Base-by-base conservation (phyloP, 2,888 invertebrate species). In the Clepsis dumicolana region DNA sequence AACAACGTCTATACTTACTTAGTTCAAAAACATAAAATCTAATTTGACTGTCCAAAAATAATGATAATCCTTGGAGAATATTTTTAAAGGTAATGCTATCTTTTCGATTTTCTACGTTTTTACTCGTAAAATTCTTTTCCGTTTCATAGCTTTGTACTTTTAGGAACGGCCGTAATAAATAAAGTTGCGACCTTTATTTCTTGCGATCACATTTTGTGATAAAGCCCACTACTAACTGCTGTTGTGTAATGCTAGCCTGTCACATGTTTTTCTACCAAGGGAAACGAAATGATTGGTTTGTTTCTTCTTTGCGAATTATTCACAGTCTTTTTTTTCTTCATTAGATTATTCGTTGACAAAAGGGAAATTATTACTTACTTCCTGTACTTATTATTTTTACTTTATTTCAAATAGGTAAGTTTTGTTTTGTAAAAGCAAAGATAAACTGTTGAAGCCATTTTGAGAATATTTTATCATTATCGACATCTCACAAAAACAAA, bases 171-270 rank as follows among this genome's bases (percentile, higher is more conserved):
- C 35, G 60, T 59, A 68, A 68, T 59, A 68, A 63, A 57, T 68
- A 64, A 66, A 64, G 59, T 52, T 10, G 21, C 59, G 63, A 59
- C 59, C 68, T 68, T 50, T 62, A 59, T 66, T 66, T 50, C 52
- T 57, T 29, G 38, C 29, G 59, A 68, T 59, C 53, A 52, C 59
- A 53, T 68, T 68, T 64, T 52, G 21, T 64, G 63, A 68, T 68
- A 68, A 68, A 53, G 52, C 52, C 56, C 60, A 56, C 61, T 29
- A 62, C 62, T 56, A 66, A 66, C 65, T 65, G 53, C 38, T 54
- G 52, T 41, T 57, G 57, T 38, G 59, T 64, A 68, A 64, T 63
- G 53, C 44, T 52, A 16, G 52, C 52, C 44, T 64, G 64, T 63
- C 52, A 63, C 38, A 59, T 63, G 52, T 50, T 52, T 52, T 52